phyloP scores from a whole-genome alignment of 1,140 invertebrate species.

The Leptinotarsa defecta region DNA sequence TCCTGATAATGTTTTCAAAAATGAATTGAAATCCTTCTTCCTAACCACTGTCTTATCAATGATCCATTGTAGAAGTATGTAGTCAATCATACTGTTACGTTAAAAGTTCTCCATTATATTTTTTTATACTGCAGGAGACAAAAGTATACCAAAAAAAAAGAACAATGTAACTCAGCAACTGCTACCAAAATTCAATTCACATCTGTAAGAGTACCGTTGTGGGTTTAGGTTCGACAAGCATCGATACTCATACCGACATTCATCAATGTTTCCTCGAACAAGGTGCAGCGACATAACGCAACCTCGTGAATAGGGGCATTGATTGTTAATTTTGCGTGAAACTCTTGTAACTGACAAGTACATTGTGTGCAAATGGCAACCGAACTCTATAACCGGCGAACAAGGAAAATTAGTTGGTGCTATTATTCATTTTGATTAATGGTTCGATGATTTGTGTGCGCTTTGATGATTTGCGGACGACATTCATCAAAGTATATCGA shows the following conservation, averaged over 20 bases:
- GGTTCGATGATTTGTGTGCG: not conserved
- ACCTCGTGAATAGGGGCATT: not conserved
- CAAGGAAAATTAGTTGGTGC: not conserved
- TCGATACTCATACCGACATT: not conserved
- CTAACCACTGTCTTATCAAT: too few species aligned
- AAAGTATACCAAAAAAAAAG: too few species aligned
- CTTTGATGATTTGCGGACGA: not conserved
- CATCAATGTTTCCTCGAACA: not conserved
- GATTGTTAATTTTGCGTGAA: slow-evolving; percentile 4
- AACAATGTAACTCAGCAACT: too few species aligned
- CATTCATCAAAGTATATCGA: not conserved
- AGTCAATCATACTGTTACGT: too few species aligned
- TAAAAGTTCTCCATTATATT: too few species aligned
- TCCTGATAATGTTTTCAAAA: too few species aligned
- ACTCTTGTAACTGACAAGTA: not conserved
- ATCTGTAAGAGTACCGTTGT: too few species aligned
- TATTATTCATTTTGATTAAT: slow-evolving; percentile 1
- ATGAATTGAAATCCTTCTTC: too few species aligned
- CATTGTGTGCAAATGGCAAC: slow-evolving; percentile 2
- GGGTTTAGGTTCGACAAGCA: too few species aligned
- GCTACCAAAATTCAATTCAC: too few species aligned
- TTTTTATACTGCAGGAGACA: too few species aligned
- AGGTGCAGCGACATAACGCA: slow-evolving; percentile 1
- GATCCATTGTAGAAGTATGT: too few species aligned
- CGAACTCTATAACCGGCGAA: not conserved